Percentiles rank a stretch among this genome's conserved stretches.
Conservation (phyloP, 1,140 invertebrate genomes). For the Episyrphus balteatus region DNA sequence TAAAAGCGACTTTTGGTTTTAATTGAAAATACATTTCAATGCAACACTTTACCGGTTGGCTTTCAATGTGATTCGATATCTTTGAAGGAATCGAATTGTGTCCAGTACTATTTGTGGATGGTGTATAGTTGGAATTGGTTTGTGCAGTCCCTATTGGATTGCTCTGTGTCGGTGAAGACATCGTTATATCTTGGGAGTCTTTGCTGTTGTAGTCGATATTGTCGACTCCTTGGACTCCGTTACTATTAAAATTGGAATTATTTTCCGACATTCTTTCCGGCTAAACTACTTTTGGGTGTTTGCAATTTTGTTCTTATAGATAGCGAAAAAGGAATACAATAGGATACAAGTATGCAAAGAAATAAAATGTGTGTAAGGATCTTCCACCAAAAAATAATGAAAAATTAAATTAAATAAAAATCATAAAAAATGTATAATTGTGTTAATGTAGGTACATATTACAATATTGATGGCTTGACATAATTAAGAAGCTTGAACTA, state of each 20-base stretch:
- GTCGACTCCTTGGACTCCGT: constrained; percentile 19
- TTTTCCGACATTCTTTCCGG: constrained; percentile 25
- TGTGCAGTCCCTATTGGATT: constrained; percentile 35
- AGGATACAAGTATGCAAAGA: too few relatives aligned
- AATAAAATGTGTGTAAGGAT: too few relatives aligned
- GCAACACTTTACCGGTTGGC: constrained; percentile 20
- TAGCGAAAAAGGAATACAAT: too few relatives aligned
- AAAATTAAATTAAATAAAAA: too few relatives aligned
- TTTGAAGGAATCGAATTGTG: constrained; percentile 1
- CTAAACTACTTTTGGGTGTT: too few relatives aligned
- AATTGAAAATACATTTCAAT: not conserved
- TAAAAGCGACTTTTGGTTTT: not conserved
- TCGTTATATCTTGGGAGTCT: constrained; percentile 15
- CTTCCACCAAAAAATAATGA: too few relatives aligned
- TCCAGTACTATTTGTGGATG: constrained; percentile 1
- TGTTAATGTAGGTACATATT: too few relatives aligned
- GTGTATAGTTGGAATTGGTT: constrained; percentile 16
- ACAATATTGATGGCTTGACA: too few relatives aligned
- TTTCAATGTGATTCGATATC: constrained; percentile 25
- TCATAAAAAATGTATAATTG: too few relatives aligned
- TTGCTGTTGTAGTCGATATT: constrained; percentile 8
- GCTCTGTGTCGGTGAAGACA: constrained; percentile 45
- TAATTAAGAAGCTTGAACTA: too few relatives aligned
- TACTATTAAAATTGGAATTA: constrained; percentile 34
- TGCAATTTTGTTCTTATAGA: too few relatives aligned